Evolutionary conservation across 2,888 invertebrate genomes (phyloP).

Genomic region (Troilus luridus): DNA sequence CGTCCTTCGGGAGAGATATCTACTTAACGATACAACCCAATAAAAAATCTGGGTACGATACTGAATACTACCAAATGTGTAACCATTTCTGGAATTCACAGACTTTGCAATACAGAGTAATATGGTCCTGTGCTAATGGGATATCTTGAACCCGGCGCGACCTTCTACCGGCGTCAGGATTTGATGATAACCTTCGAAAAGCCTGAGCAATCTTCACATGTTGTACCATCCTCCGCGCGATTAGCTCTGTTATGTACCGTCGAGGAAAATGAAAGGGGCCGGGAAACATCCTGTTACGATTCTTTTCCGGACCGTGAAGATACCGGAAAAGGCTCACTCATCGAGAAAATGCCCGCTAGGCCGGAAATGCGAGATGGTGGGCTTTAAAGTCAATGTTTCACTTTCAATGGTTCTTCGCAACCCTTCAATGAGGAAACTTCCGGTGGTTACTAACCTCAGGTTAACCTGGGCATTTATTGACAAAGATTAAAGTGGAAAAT

Average conservation of each 20-base stretch:
- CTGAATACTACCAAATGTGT: not conserved
- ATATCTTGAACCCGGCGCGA: not conserved
- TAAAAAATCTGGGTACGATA: too few species aligned
- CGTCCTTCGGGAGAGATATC: too few species aligned
- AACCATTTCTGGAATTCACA: not conserved
- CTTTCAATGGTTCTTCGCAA: not conserved
- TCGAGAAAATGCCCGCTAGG: not conserved
- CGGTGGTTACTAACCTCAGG: not conserved
- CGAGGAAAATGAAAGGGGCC: not conserved
- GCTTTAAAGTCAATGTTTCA: not conserved
- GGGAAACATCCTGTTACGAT: not conserved
- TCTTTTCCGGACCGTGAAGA: constrained; percentile 10
- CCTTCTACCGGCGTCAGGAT: not conserved
- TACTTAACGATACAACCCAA: too few species aligned
- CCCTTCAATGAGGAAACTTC: not conserved
- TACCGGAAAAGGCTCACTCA: constrained; percentile 32
- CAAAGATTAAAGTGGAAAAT: not conserved
- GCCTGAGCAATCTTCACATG: not conserved
- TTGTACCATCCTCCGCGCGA: not conserved
- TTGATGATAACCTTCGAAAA: not conserved
- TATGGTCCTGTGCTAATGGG: not conserved
- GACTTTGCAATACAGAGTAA: not conserved
- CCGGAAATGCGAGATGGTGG: not conserved
- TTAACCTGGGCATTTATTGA: not conserved
- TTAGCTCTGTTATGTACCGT: not conserved